Percentiles rank a stretch among this genome's conserved stretches.
These are phyloP conservation scores for Parotocinclus haroldoi DNA, from an alignment of 2,797 vertebrate genomes.

Conservation along the genomic window DNA sequence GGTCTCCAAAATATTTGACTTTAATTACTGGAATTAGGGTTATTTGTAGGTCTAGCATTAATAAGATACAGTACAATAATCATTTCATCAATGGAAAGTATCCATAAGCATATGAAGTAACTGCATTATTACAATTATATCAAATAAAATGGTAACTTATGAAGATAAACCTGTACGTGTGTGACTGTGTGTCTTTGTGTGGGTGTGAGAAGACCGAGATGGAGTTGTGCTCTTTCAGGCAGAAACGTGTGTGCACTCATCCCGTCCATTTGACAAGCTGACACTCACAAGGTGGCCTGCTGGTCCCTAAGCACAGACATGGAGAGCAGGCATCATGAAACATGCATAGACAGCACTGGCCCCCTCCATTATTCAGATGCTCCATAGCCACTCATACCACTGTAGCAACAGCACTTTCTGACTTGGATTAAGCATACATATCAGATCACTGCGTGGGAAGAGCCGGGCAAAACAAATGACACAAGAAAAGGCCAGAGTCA, in stretches of 20 bases:
- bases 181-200: slow-evolving; percentile 2
- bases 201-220: slow-evolving; percentile 10
- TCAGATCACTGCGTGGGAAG: slow-evolving; percentile 24
- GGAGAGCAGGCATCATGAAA: slow-evolving; percentile 47
- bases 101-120: no score
- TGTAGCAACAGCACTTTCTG: slow-evolving; percentile 39
- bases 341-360: slow-evolving; percentile 42
- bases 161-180: slow-evolving; percentile 13
- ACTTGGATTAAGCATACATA: slow-evolving; percentile 44
- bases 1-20: no score
- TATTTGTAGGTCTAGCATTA: no score
- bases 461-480: slow-evolving; percentile 13
- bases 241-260: slow-evolving; percentile 32
- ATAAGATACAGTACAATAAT: no score
- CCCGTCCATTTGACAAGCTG: slow-evolving; percentile 44
- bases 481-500: slow-evolving; percentile 22
- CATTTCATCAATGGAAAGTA: no score
- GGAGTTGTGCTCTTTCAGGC: slow-evolving; percentile 28
- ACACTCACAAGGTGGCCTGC: slow-evolving; percentile 37
- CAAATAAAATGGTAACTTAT: no score
- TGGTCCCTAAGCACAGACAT: slow-evolving; percentile 35
- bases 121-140: no score
- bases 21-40: no score
- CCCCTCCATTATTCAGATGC: slow-evolving; percentile 45
- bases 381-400: slow-evolving; percentile 41